Percentiles rank a stretch among this genome's conserved stretches.
phyloP scores from a whole-genome alignment of 2,888 invertebrate genomes.

The Tiliacea citrago region DNA sequence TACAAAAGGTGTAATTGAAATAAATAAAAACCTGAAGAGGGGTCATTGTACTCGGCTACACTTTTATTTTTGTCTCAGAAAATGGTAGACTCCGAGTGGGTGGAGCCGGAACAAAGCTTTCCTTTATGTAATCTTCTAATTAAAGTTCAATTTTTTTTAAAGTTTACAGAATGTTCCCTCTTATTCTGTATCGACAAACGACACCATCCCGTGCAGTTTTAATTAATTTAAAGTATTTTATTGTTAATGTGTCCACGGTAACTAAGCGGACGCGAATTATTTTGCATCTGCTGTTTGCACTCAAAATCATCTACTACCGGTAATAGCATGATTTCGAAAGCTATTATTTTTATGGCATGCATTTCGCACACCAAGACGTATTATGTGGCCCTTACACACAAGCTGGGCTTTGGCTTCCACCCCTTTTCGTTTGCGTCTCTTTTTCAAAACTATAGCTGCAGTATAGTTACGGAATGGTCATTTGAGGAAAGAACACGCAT shows the following conservation, averaged over 20 bases:
- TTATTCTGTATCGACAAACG: constrained; percentile 11
- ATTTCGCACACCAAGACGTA: background rate
- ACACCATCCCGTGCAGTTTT: constrained; percentile 16
- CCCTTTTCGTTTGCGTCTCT: too few species aligned
- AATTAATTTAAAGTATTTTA: constrained; percentile 34
- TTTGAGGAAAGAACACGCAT: too few species aligned
- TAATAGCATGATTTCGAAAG: too few species aligned
- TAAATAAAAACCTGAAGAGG: background rate
- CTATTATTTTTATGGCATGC: background rate
- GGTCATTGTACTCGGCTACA: background rate
- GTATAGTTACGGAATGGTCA: too few species aligned
- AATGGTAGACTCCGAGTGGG: background rate
- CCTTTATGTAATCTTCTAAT: constrained; percentile 15
- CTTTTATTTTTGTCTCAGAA: background rate
- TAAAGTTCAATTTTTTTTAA: constrained; percentile 15
- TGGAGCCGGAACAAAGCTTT: background rate
- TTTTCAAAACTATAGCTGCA: too few species aligned
- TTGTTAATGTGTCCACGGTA: constrained; percentile 1
- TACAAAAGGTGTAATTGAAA: background rate
- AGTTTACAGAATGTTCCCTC: constrained; percentile 9
- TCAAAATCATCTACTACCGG: too few species aligned
- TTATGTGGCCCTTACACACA: too few species aligned
- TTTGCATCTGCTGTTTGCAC: background rate
- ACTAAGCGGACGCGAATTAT: constrained; percentile 21
- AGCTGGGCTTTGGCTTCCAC: too few species aligned